These are phyloP conservation scores for Cyphomyrmex costatus DNA, from an alignment of 1,140 invertebrate genomes.

Conservation along the genomic window DNA sequence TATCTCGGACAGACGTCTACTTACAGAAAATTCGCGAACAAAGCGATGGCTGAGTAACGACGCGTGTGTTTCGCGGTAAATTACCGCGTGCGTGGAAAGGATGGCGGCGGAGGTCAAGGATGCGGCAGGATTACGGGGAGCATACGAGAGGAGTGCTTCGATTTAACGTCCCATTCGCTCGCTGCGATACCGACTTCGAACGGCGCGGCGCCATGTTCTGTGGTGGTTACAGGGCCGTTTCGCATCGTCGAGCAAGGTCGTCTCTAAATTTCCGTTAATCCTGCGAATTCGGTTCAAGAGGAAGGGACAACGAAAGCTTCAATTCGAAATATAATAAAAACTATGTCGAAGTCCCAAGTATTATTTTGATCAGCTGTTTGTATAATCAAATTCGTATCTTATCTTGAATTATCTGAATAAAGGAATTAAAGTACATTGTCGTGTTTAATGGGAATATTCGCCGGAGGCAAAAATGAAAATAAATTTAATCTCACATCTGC, in stretches of 20 bases:
- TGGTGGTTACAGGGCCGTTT: neutral
- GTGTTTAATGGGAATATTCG: neutral
- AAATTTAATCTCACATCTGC: constrained; percentile 11
- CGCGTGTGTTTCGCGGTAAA: constrained; percentile 61
- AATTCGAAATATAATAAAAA: constrained; percentile 16
- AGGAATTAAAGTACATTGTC: too few species aligned
- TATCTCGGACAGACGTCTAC: constrained; percentile 37
- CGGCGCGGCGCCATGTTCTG: constrained; percentile 18
- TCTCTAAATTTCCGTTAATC: constrained; percentile 43
- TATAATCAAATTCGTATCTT: constrained; percentile 17
- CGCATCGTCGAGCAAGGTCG: constrained; percentile 33
- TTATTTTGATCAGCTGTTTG: constrained; percentile 13
- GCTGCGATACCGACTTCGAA: constrained; percentile 28
- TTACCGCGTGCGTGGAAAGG: constrained; percentile 60
- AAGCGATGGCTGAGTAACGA: constrained; percentile 61
- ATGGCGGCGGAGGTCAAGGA: constrained; percentile 55
- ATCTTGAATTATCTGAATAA: constrained; percentile 19
- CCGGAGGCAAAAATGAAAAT: neutral
- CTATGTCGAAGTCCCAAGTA: neutral
- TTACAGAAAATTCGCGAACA: constrained; percentile 58
- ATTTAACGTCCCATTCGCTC: constrained; percentile 58
- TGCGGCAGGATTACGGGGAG: constrained; percentile 39
- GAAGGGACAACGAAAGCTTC: neutral
- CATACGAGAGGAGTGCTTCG: constrained; percentile 35
- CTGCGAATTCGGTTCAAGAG: neutral